phyloP scores from a whole-genome alignment of 1,140 invertebrate species.

The Drosophila micromelanica region DNA sequence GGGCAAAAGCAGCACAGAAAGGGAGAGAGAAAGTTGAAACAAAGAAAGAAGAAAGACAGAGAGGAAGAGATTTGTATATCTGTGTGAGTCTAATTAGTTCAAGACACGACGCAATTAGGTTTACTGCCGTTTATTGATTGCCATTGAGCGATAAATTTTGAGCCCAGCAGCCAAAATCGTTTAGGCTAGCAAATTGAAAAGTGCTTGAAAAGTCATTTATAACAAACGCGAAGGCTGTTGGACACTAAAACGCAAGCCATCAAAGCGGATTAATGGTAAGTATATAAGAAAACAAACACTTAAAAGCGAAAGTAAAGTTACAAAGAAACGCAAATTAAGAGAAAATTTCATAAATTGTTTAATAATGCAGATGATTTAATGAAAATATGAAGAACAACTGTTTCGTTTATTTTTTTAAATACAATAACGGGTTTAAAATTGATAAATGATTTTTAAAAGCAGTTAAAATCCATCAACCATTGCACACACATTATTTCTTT shows the following conservation, averaged over 20 bases:
- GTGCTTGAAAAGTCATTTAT: constrained; percentile 35
- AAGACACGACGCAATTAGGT: constrained; percentile 79
- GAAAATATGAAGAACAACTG: neutral
- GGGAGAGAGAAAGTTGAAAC: neutral
- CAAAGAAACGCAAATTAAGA: neutral
- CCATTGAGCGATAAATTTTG: constrained; percentile 64
- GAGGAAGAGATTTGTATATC: constrained; percentile 1
- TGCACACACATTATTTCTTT: too few species aligned
- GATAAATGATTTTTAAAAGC: too few species aligned
- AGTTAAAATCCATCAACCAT: too few species aligned
- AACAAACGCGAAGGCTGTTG: constrained; percentile 15
- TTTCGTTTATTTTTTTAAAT: neutral
- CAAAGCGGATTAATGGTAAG: constrained; percentile 18
- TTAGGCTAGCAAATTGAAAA: constrained; percentile 38
- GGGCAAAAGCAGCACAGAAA: neutral
- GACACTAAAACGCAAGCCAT: constrained; percentile 7
- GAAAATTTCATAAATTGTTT: neutral
- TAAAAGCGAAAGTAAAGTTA: constrained; percentile 13
- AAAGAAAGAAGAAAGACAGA: neutral
- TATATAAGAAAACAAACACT: constrained; percentile 5
- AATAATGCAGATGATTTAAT: neutral
- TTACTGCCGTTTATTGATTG: constrained; percentile 74
- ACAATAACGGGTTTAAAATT: too few species aligned
- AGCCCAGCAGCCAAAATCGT: constrained; percentile 2
- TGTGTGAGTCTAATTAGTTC: constrained; percentile 68